These are phyloP conservation scores for Recurvirostra avosetta DNA, from an alignment of 2,113 vertebrate species.

Conservation along the genomic window DNA sequence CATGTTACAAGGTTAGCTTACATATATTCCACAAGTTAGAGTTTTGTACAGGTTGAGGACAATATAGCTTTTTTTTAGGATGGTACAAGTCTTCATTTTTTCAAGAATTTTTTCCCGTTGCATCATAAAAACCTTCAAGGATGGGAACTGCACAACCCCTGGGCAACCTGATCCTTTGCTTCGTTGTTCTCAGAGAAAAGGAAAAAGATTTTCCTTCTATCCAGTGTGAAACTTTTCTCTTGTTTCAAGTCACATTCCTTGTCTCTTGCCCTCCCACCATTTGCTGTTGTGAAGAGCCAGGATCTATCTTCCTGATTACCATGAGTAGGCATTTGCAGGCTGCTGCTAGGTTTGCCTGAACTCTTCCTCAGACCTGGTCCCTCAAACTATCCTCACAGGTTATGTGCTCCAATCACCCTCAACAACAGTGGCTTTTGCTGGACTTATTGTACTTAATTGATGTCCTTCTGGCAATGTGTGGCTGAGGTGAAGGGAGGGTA, in stretches of 20 bases:
- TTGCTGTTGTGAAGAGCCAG: background rate
- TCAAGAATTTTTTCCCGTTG: background rate
- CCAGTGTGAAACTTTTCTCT: background rate
- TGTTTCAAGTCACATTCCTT: background rate
- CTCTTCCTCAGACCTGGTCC: background rate
- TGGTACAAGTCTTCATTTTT: background rate
- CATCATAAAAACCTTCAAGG: background rate
- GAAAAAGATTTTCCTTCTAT: background rate
- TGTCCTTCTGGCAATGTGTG: background rate
- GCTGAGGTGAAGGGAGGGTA: background rate
- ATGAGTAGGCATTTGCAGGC: background rate
- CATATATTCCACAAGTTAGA: background rate
- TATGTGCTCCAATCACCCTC: background rate
- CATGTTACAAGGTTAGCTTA: background rate
- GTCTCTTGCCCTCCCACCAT: background rate
- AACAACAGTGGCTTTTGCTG: background rate
- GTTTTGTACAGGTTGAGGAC: background rate
- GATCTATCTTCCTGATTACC: background rate
- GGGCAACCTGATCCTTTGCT: background rate
- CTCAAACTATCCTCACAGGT: background rate
- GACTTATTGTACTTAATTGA: background rate
- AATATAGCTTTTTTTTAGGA: background rate
- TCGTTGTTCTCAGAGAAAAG: background rate
- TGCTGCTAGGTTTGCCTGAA: background rate
- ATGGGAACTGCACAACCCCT: background rate